These are phyloP conservation scores for Mya arenaria DNA, from an alignment of 1,140 invertebrate genomes.

Conservation along the genomic window DNA sequence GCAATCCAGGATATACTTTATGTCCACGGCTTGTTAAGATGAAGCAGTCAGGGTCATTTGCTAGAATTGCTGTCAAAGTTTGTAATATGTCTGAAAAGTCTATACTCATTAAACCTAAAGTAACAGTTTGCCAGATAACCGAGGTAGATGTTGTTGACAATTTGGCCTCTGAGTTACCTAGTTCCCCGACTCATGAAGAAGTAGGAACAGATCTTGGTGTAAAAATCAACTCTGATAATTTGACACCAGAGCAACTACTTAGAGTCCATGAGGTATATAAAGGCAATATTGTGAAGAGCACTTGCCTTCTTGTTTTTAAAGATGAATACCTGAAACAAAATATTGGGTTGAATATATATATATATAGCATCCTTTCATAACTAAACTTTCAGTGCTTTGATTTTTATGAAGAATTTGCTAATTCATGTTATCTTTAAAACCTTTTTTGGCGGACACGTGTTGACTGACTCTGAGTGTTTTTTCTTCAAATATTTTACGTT, in stretches of 20 bases:
- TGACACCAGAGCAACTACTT: not conserved
- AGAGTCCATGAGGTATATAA: conserved; percentile 16
- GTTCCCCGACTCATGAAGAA: not conserved
- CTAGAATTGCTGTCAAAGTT: conserved; percentile 30
- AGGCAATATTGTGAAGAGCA: too few relatives aligned
- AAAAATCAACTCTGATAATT: conserved; percentile 21
- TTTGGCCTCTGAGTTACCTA: not conserved
- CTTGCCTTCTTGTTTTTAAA: too few relatives aligned
- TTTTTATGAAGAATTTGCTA: too few relatives aligned
- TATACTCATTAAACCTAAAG: conserved; percentile 27
- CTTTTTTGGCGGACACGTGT: too few relatives aligned
- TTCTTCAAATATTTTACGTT: too few relatives aligned
- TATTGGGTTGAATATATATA: too few relatives aligned
- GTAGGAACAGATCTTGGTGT: conserved; percentile 19
- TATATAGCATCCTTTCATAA: too few relatives aligned
- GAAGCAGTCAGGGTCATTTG: not conserved
- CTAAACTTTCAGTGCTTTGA: too few relatives aligned
- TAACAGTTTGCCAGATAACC: conserved; percentile 12
- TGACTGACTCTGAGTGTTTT: too few relatives aligned
- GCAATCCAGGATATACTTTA: not conserved
- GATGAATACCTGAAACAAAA: too few relatives aligned
- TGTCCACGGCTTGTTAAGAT: conserved; percentile 42
- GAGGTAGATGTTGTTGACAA: conserved; percentile 28
- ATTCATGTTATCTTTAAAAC: too few relatives aligned
- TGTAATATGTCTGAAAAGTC: conserved; percentile 49